A percentile compares a stretch with the other conserved stretches of the same genome.
Conservation (phyloP, 1,140 invertebrate genomes). For the Drosophila mojavensis region DNA sequence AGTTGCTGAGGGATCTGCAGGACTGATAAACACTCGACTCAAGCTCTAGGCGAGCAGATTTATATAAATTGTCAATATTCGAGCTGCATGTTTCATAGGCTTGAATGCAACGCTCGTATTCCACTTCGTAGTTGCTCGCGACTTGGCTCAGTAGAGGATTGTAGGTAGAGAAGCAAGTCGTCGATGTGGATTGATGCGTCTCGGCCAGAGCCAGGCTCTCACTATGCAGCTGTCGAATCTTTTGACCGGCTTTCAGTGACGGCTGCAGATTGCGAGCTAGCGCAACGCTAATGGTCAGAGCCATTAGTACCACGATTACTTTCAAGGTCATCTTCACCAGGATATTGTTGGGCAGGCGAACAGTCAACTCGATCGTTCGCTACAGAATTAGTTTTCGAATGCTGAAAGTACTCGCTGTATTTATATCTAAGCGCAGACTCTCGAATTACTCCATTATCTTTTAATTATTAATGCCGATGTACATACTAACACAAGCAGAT, state of each 20-base stretch:
- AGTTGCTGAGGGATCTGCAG: neutral
- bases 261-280: neutral
- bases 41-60: neutral
- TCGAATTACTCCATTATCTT: conserved; percentile 18
- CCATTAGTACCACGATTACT: conserved; percentile 21
- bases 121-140: conserved; percentile 2
- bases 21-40: neutral
- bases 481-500: neutral
- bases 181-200: neutral
- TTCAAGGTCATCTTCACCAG: conserved; percentile 21
- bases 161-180: conserved; percentile 18
- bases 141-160: conserved; percentile 13
- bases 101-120: conserved; percentile 5
- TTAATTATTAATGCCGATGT: conserved; percentile 27
- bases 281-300: conserved; percentile 2
- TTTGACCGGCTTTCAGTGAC: neutral
- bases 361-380: neutral
- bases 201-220: conserved; percentile 28
- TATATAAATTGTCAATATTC: neutral
- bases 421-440: conserved; percentile 23
- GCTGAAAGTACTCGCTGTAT: conserved; percentile 8
- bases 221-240: conserved; percentile 1
- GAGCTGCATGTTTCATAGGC: neutral
- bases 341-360: neutral
- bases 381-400: neutral